These are phyloP conservation scores for Scyliorhinus canicula DNA, from an alignment of 2,797 vertebrate species.

Conservation along the genomic window DNA sequence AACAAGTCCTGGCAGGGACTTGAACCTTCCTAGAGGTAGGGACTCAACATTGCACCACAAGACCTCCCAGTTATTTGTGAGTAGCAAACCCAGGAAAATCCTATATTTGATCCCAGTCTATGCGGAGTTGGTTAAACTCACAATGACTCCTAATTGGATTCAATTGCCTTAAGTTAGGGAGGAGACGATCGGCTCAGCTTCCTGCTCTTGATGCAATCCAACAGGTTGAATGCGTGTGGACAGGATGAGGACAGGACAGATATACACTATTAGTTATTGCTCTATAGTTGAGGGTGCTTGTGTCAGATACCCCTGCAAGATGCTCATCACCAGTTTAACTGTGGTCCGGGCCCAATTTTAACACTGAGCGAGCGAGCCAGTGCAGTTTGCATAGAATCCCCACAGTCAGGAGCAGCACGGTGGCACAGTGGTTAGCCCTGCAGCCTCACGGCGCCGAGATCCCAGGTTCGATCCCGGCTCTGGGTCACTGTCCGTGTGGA, in stretches of 20 bases:
- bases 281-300: background rate
- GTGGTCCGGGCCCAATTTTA: background rate
- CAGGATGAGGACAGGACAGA: background rate
- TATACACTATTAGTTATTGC: background rate
- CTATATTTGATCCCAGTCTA: background rate
- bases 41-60: no score
- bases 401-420: no score
- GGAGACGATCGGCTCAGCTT: background rate
- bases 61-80: no score
- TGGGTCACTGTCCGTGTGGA: no score
- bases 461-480: no score
- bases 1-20: no score
- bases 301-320: background rate
- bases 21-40: no score
- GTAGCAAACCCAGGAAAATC: background rate
- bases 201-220: background rate
- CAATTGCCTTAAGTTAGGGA: background rate
- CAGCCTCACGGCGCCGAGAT: no score
- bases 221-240: no score
- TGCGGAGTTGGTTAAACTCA: background rate
- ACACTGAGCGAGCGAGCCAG: background rate
- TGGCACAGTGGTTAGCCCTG: no score
- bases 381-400: no score
- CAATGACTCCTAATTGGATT: no score
- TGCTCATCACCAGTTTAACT: background rate